Conservation (phyloP, 2,888 invertebrate species). For the Dioctria rufipes region DNA sequence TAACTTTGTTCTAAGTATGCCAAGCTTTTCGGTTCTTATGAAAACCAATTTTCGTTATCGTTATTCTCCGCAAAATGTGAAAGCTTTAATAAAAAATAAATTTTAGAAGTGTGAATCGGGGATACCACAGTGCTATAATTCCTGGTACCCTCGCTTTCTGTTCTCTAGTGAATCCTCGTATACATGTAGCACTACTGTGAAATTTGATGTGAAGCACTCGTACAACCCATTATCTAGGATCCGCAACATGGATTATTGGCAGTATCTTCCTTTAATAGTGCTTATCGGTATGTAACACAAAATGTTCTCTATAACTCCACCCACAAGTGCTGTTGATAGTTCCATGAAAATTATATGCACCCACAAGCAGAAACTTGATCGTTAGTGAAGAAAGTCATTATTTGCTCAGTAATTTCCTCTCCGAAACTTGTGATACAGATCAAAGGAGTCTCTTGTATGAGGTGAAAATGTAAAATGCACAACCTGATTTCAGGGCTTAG, state of each 20-base stretch:
- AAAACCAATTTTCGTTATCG: slow-evolving; percentile 19
- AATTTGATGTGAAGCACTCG: slow-evolving; percentile 27
- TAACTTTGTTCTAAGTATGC: slow-evolving; percentile 15
- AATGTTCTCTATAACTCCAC: background rate
- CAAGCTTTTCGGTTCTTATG: no score
- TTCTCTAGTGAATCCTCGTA: slow-evolving; percentile 3
- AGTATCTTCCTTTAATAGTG: slow-evolving; percentile 35
- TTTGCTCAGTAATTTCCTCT: no score
- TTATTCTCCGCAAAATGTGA: slow-evolving; percentile 5
- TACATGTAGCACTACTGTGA: background rate
- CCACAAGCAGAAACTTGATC: background rate
- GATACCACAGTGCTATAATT: slow-evolving; percentile 12
- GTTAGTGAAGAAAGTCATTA: no score
- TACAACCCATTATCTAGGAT: slow-evolving; percentile 17
- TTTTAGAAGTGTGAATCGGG: no score
- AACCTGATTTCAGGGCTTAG: no score
- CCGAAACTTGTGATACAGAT: no score
- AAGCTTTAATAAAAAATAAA: background rate
- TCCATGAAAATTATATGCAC: background rate
- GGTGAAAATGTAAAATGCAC: no score
- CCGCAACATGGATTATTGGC: slow-evolving; percentile 48
- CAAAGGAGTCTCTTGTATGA: no score
- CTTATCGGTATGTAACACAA: slow-evolving; percentile 29
- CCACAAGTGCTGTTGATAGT: background rate
- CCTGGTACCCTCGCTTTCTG: background rate